Base-by-base conservation (phyloP, 2,797 vertebrate species). In the Phataginus tetradactyla region DNA sequence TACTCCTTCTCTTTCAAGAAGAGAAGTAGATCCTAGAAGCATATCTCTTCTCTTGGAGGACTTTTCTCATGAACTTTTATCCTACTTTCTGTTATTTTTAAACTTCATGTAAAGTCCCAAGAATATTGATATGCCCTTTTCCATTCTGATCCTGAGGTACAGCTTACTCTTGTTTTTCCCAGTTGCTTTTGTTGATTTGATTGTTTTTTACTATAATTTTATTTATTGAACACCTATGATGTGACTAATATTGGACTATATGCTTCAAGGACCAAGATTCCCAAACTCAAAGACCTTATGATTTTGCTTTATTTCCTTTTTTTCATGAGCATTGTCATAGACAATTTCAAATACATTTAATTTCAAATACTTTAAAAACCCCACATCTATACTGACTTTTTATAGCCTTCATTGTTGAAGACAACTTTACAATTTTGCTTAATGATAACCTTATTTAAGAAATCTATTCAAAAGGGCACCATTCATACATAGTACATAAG, bases 311-410 rank as follows among this genome's bases (percentile, higher is more conserved):
- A 68, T 45, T 71, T 71, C 32, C 37, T 42, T 4, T 66, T 90
- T 45, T 68, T 77, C 17, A 57, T 25, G 29, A 63, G 14, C 75
- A 69, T 49, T 75, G 1, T 25, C 29, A 42, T 21, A 34, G 37
- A 51, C 87, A 42, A 94, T 87, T 95, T 93, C 7, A 78, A 53
- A 85, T 59, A 85, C 10, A 94, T 53, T 64, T 45, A 42, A 94
- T 87, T 95, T 93, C 5, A 78, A 53, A 85, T 59, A 85, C 10
- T 53, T 64, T 42, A 15, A 49, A 78, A 63, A 34, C 1, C 11
- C 34, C 69, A 91, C 5, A 6, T 66, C 90, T 57, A 66, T 2
- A 45, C 5, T 37, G 20, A 83, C 64, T 59, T 71, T 85, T 23
- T 29, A 79, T 9, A 89, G 37, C 3, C 94, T 85, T 2, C 20